Evolutionary conservation across 2,113 vertebrate genomes (phyloP), one percentile per base, ranked within the genome.

Genomic region (Syngnathoides biaculeatus): DNA sequence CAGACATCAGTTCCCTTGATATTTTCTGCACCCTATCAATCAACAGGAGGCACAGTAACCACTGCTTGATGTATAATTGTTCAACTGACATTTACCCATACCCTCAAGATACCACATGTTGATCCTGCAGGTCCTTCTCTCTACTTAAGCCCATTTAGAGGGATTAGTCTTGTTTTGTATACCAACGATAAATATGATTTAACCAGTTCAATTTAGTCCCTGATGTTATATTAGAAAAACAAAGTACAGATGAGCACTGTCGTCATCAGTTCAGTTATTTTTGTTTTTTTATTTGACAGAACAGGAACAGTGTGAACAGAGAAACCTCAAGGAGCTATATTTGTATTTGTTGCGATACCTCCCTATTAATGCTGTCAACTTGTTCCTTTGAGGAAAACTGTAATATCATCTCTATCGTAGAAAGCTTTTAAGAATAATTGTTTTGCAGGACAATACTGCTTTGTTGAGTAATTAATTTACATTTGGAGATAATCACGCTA

Each of bases 311-410:
- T 75, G 71, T 80, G 83, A 86, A 71, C 82, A 78, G 66, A 83
- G 71, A 82, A 83, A 86, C 80, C 83, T 77, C 87, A 84, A 82
- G 88, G 87, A 79, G 82, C 86, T 88, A 90, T 81, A 89, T 88
- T 86, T 87, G 84, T 76, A 86, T 89, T 86, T 65, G 71, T 83
- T 88, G 87, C 79, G 82, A 90, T 64, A 81, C 84, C 79, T 79
- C 77, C 81, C 78, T 77, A 78, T 83, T 81, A 87, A 66, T 79
- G 78, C 65, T 14, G 62, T 71, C 90, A 90, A 92, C 90, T 90
- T 91, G 90, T 86, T 90, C 81, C 65, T 67, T 58, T 45, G 63
- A 50, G 53, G 71, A 69, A 74, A 79, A 74, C 27, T 79, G 83
- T 69, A 67, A 80, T 64, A 74, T 74, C 75, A 53, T 84, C 64